These are phyloP conservation scores for Irena cyanogastra DNA, from an alignment of 2,113 vertebrate genomes.

Conservation along the genomic window DNA sequence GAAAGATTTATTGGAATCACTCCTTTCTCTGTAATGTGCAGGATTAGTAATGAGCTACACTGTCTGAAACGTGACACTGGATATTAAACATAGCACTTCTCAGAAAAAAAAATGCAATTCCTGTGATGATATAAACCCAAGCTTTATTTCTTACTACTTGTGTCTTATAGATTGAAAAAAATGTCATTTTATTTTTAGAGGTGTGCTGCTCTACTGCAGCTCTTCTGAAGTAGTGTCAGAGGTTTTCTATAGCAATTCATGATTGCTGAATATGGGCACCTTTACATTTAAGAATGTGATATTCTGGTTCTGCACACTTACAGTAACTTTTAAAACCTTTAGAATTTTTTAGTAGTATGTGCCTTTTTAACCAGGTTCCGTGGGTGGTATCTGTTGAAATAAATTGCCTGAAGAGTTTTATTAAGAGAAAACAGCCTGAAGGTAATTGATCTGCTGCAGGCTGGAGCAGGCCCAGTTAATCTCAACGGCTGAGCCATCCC, in stretches of 20 bases:
- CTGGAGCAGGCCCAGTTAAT: background rate
- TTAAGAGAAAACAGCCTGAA: background rate
- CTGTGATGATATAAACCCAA: background rate
- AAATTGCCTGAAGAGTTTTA: constrained; percentile 5
- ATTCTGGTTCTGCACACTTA: background rate
- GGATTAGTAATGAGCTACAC: background rate
- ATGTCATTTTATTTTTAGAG: background rate
- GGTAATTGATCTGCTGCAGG: background rate
- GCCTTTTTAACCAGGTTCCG: background rate
- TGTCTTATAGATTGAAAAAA: background rate
- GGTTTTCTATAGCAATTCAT: background rate
- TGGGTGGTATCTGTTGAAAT: background rate
- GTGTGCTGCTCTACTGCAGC: background rate
- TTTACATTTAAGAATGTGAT: background rate
- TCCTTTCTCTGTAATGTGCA: background rate
- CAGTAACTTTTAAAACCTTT: background rate
- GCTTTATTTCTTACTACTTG: background rate
- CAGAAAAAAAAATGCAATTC: background rate
- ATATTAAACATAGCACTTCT: background rate
- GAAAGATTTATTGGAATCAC: background rate
- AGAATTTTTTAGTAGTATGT: background rate
- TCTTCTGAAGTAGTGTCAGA: background rate
- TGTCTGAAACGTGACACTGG: background rate
- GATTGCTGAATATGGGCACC: background rate
- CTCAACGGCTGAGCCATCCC: background rate